Evolutionary conservation across 2,113 vertebrate genomes (phyloP), one percentile per base, ranked within the genome.

Genomic region (Ciconia maguari): DNA sequence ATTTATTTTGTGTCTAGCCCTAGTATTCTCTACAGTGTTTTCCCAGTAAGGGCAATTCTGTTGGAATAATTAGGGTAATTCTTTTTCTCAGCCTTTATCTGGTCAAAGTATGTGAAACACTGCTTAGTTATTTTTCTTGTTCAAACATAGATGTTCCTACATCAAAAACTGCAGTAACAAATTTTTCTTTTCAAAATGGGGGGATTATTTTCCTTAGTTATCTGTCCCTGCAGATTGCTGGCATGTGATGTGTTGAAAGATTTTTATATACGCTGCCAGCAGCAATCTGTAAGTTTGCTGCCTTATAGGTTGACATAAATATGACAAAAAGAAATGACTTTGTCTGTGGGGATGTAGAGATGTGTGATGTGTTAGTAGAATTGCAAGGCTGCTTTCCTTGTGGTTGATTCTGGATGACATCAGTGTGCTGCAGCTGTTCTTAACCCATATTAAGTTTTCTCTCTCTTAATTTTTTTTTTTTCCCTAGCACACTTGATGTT

Each of bases 181-280:
- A 76, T 97, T 91, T 97, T 96, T 96, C 91, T 94, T 97, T 97
- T 96, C 76, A 84, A 91, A 97, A 32, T 55, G 71, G 38, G 41
- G 82, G 49, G 26, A 83, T 97, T 95, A 76, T 96, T 87, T 96
- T 96, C 65, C 75, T 96, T 95, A 94, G 85, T 96, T 98, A 95
- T 95, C 92, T 97, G 92, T 98, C 97, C 96, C 95, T 89, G 61
- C 94, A 95, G 96, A 97, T 90, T 97, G 96, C 91, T 89, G 92
- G 96, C 80, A 96, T 95, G 87, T 51, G 83, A 96, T 94, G 94
- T 96, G 97, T 96, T 97, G 97, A 97, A 98, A 98, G 96, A 94
- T 97, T 96, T 97, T 97, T 97, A 72, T 69, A 6, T 95, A 61
- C 27, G 3, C 84, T 95, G 93, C 93, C 97, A 84, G 62, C 93